These are phyloP conservation scores for Pomacea maculata DNA, from an alignment of 1,140 invertebrate genomes.

Conservation along the genomic window DNA sequence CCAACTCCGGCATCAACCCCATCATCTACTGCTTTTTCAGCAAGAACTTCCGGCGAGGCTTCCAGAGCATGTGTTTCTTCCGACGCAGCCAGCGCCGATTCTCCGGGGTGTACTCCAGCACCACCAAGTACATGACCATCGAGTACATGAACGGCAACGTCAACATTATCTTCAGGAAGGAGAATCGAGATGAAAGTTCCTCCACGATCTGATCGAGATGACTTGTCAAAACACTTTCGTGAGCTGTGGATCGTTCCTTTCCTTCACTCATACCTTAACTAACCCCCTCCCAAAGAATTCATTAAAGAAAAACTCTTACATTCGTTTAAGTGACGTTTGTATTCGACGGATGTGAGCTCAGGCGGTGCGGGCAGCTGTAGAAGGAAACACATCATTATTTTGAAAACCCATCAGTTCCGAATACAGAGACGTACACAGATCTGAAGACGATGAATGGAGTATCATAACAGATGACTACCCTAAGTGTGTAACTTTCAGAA, in stretches of 20 bases:
- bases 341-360: background rate
- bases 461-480: no score
- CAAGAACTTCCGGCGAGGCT: constrained; percentile 92
- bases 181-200: constrained; percentile 23
- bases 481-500: no score
- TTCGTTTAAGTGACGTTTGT: background rate
- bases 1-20: constrained; percentile 98
- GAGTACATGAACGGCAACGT: constrained; percentile 49
- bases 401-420: no score
- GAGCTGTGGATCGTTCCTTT: no score
- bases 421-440: no score
- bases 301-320: background rate
- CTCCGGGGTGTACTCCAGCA: constrained; percentile 34
- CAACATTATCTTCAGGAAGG: constrained; percentile 31
- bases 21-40: constrained; percentile 98
- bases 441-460: no score
- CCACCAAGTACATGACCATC: constrained; percentile 48
- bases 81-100: constrained; percentile 17
- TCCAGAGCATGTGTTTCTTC: constrained; percentile 64
- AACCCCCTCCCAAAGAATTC: background rate
- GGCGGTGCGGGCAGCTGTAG: no score
- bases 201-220: constrained; percentile 10
- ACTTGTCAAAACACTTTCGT: background rate
- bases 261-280: background rate
- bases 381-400: no score